These are phyloP conservation scores for Brevimyrus niger DNA, from an alignment of 2,113 vertebrate genomes.

Conservation along the genomic window DNA sequence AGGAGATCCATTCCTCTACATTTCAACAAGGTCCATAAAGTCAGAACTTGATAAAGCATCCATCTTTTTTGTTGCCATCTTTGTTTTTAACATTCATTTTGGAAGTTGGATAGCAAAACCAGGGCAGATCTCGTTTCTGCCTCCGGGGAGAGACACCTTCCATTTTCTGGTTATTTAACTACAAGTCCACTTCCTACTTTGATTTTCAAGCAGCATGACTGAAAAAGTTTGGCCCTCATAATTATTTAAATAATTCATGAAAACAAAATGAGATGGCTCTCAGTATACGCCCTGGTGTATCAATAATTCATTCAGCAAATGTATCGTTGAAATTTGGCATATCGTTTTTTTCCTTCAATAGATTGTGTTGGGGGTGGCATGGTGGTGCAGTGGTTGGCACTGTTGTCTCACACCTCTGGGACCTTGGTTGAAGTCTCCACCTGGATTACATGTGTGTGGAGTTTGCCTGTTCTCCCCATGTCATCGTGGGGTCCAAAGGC, in stretches of 20 bases:
- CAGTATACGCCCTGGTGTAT: background rate
- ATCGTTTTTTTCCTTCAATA: background rate
- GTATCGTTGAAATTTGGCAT: background rate
- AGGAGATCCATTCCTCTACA: background rate
- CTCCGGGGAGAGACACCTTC: background rate
- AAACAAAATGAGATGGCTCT: background rate
- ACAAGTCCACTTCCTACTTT: background rate
- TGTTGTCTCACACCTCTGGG: too few relatives aligned
- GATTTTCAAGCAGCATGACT: background rate
- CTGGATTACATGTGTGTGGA: too few relatives aligned
- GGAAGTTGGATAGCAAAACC: background rate
- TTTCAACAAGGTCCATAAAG: background rate
- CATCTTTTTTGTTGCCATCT: background rate
- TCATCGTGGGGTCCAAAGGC: too few relatives aligned
- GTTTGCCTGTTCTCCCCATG: too few relatives aligned
- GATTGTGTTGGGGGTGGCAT: background rate
- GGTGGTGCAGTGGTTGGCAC: too few relatives aligned
- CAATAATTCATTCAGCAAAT: background rate
- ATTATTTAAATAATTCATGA: constrained; percentile 2
- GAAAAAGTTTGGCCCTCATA: background rate
- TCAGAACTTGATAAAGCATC: background rate
- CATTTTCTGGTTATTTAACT: background rate
- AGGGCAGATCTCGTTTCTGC: background rate
- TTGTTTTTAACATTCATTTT: background rate
- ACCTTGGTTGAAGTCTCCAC: too few relatives aligned